A percentile compares a stretch with the other conserved stretches of the same genome.
phyloP scores from a whole-genome alignment of 2,888 invertebrate genomes.

The Leuctra nigra region DNA sequence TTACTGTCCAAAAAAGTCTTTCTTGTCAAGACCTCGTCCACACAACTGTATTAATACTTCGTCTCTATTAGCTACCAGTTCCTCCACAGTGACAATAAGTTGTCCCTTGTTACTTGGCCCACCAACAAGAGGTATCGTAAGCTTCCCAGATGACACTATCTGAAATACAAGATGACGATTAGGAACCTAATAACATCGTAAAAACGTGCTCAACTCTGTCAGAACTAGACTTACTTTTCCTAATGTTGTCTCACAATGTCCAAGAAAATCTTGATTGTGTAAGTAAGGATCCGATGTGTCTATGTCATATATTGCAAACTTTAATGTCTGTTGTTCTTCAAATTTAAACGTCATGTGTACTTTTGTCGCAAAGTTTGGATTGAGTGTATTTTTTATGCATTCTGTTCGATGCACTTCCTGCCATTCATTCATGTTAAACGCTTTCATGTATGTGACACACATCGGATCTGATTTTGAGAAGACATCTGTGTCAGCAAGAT shows the following conservation, averaged over 20 bases:
- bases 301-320: conserved; percentile 44
- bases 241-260: conserved; percentile 45
- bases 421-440: conserved; percentile 37
- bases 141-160: conserved; percentile 36
- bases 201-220: not conserved
- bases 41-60: conserved; percentile 36
- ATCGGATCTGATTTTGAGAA: conserved; percentile 51
- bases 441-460: conserved; percentile 41
- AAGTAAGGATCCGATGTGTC: conserved; percentile 36
- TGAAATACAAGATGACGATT: conserved; percentile 25
- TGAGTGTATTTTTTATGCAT: conserved; percentile 41
- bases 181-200: not conserved
- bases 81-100: conserved; percentile 38
- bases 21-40: conserved; percentile 36
- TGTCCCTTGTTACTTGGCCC: conserved; percentile 30
- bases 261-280: conserved; percentile 44
- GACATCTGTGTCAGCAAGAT: conserved; percentile 44
- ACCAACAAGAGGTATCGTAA: conserved; percentile 29
- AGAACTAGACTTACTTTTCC: conserved; percentile 40
- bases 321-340: conserved; percentile 49
- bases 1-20: conserved; percentile 36
- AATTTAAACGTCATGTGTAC: conserved; percentile 48
- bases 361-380: conserved; percentile 48
- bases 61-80: conserved; percentile 37
- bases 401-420: conserved; percentile 42